Evolutionary conservation across 2,113 vertebrate genomes (phyloP).

Genomic region (Centropristis striata): DNA sequence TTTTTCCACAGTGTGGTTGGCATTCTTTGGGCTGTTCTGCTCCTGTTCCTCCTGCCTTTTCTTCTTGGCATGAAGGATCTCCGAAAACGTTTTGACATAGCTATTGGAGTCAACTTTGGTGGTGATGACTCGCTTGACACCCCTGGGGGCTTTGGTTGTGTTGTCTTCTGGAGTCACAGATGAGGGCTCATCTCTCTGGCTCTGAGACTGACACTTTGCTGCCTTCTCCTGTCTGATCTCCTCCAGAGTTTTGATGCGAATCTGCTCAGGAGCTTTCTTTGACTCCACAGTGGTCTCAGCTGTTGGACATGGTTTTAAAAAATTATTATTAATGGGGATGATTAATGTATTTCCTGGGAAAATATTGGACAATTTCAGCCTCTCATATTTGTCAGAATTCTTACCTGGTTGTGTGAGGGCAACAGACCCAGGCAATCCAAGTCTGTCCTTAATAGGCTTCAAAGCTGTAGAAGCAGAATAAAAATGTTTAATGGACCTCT

Average conservation of each 20-base stretch:
- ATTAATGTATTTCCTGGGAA: background rate
- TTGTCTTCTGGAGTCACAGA: background rate
- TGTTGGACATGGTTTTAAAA: conserved; percentile 8
- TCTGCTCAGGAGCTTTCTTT: conserved; percentile 80
- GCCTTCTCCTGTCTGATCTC: conserved; percentile 94
- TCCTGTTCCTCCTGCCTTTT: conserved; percentile 81
- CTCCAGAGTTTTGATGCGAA: conserved; percentile 93
- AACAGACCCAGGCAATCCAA: conserved; percentile 81
- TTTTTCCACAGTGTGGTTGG: conserved; percentile 8
- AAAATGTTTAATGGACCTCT: background rate
- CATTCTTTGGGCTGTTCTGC: conserved; percentile 50
- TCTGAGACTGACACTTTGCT: conserved; percentile 80
- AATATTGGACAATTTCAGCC: background rate
- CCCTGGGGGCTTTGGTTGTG: conserved; percentile 59
- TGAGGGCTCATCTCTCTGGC: conserved; percentile 16
- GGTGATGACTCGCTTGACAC: conserved; percentile 41
- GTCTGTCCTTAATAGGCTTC: conserved; percentile 88
- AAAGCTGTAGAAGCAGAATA: conserved; percentile 67
- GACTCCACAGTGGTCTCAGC: conserved; percentile 70
- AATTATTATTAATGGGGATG: background rate
- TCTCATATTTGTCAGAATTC: background rate
- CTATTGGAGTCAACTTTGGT: conserved; percentile 48
- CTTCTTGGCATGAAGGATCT: conserved; percentile 88
- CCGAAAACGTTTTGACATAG: conserved; percentile 85
- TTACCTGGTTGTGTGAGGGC: conserved; percentile 78